Percentiles rank a stretch among this genome's conserved stretches.
Conservation (phyloP, 2,888 invertebrate species). For the Pristionchus fissidentatus region DNA sequence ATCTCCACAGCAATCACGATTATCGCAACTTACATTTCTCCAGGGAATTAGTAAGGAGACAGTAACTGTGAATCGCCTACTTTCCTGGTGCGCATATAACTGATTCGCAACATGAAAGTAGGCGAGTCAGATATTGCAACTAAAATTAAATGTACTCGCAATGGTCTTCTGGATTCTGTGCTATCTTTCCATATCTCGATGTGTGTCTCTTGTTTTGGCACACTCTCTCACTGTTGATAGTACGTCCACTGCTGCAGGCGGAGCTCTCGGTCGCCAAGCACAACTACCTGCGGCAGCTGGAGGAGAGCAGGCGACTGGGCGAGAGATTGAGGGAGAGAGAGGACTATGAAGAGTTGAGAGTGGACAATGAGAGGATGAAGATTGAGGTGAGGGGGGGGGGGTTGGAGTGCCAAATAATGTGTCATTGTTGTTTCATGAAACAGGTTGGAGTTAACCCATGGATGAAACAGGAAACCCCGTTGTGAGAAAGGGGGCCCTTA, state of each 20-base stretch:
- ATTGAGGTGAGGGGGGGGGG: constrained; percentile 53
- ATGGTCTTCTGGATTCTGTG: too few species aligned
- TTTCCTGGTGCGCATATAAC: neutral
- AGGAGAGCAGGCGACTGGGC: constrained; percentile 43
- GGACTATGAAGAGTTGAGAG: constrained; percentile 48
- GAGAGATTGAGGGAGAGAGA: constrained; percentile 31
- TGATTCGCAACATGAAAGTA: too few species aligned
- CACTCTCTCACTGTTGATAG: neutral
- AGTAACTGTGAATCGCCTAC: neutral
- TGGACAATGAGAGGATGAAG: constrained; percentile 54
- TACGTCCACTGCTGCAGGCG: neutral
- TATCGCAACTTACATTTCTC: neutral
- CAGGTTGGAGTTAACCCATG: too few species aligned
- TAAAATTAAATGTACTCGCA: too few species aligned
- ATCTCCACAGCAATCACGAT: too few species aligned
- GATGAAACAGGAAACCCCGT: too few species aligned
- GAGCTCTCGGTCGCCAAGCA: constrained; percentile 37
- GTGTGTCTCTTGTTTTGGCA: too few species aligned
- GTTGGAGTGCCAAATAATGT: neutral
- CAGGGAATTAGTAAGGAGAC: neutral
- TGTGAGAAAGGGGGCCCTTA: too few species aligned
- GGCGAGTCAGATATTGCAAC: too few species aligned
- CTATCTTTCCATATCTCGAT: too few species aligned
- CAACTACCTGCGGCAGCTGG: constrained; percentile 35
- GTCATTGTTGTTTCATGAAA: neutral